Evolutionary conservation across 53 echinoderm and acorn worm genomes (phyloP), one percentile per base, ranked within the genome.

Genomic region (Echinarachnius parma): DNA sequence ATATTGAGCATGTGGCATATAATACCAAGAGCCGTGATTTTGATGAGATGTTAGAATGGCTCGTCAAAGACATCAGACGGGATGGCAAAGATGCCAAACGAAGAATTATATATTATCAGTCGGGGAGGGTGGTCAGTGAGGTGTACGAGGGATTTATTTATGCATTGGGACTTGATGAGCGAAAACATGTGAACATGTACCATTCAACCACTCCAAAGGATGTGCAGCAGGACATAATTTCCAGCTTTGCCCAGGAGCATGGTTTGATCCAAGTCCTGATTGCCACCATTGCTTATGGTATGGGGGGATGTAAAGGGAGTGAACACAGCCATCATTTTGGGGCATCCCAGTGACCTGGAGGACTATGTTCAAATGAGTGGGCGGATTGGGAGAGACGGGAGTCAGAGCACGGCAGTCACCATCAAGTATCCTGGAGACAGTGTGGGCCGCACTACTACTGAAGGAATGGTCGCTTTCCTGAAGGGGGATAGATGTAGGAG

Each of bases 131-230:
- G 9, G 46, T 46, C 14, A 23, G 22, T 21, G 44, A 70, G 21
- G 35, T 70, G 32, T 70, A 77, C 20, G 28, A 22, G 9, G 11
- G 50, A 3, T 77, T 77, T 34, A 18, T 32, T 3, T 31, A 46
- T 5, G 13, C 7, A 9, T 9, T 39, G 7, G 7, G 7, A 39
- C 7, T 5, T 13, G 13, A 7, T 39, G 7, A 39, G 7, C 42
- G 13, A 7, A 7, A 39, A 13, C 13, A 9, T 39, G 42, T 80
- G 13, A 46, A 80, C 31, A 80, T 80, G 80, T 80, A 47, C 18
- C 80, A 80, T 70, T 69, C 80, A 0, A 80, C 68, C 24, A 80
- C 80, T 5, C 59, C 68, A 21, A 46, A 30, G 25, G 80, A 70
- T 28, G 34, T 70, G 9, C 69, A 80, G 22, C 30, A 69, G n/a